phyloP scores from a whole-genome alignment of 1,140 invertebrate genomes.

The Leptinotarsa lineolata region DNA sequence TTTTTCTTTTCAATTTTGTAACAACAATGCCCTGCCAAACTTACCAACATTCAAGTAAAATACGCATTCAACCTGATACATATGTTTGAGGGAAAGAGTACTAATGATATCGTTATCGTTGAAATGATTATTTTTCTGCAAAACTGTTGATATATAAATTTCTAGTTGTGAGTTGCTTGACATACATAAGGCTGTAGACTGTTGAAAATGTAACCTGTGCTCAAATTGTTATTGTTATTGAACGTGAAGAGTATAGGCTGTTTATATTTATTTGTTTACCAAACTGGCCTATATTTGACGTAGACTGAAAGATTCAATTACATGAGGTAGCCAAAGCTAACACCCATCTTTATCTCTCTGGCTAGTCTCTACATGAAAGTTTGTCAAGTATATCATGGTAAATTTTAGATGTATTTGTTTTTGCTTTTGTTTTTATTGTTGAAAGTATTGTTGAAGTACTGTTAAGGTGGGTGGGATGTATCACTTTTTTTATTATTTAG shows the following conservation, averaged over 20 bases:
- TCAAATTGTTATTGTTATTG: conserved; percentile 29
- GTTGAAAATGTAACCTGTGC: neutral
- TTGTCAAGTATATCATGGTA: neutral
- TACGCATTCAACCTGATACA: neutral
- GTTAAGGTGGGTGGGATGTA: conserved; percentile 15
- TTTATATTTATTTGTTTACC: neutral
- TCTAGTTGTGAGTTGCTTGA: neutral
- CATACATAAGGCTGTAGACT: neutral
- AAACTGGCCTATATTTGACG: neutral
- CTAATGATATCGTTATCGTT: neutral
- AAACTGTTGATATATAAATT: neutral
- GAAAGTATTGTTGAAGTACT: conserved; percentile 23
- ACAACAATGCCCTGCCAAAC: neutral
- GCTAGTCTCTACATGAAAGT: neutral
- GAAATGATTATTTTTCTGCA: neutral
- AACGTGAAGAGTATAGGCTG: conserved; percentile 10
- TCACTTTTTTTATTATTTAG: conserved; percentile 22
- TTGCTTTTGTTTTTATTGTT: conserved; percentile 26
- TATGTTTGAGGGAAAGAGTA: too few species aligned
- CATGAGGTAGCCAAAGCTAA: neutral
- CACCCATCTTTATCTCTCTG: neutral
- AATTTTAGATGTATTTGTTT: conserved; percentile 16
- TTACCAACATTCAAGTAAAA: neutral
- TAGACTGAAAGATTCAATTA: conserved; percentile 13
- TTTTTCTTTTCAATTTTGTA: neutral